These are phyloP conservation scores for Moxostoma hubbsi DNA, from an alignment of 2,797 vertebrate species.

Conservation along the genomic window DNA sequence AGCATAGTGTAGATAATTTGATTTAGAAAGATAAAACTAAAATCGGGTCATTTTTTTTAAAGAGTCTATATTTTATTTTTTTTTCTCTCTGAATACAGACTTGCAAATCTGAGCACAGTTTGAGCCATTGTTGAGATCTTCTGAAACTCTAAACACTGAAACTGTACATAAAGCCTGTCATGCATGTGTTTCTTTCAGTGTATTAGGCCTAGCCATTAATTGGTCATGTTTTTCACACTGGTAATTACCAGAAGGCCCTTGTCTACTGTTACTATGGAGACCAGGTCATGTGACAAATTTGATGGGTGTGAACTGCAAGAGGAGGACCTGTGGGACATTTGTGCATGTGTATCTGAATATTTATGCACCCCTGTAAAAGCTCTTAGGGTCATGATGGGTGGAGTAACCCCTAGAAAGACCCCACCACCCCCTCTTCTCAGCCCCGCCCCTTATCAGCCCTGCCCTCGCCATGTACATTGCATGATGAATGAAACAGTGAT, in stretches of 20 bases:
- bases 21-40: too few relatives aligned
- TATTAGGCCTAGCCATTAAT: constrained; percentile 26
- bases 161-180: constrained; percentile 9
- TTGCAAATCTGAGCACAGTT: too few relatives aligned
- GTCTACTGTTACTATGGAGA: constrained; percentile 54
- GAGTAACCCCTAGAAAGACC: constrained; percentile 14
- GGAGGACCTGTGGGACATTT: constrained; percentile 45
- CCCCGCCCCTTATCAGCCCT: background rate
- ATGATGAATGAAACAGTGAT: constrained; percentile 23
- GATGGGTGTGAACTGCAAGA: constrained; percentile 51
- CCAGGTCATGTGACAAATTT: constrained; percentile 53
- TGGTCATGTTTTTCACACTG: constrained; percentile 38
- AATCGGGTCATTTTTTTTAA: too few relatives aligned
- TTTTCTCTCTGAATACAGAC: too few relatives aligned
- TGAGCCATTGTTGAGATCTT: too few relatives aligned
- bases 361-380: constrained; percentile 27
- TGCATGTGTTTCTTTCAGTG: constrained; percentile 18
- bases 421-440: background rate
- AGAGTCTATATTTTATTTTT: too few relatives aligned
- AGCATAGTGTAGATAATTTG: too few relatives aligned
- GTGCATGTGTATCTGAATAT: constrained; percentile 31
- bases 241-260: constrained; percentile 46
- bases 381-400: constrained; percentile 33
- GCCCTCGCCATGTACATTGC: background rate
- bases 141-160: too few relatives aligned